Evolutionary conservation across 1,140 invertebrate genomes (phyloP).

Genomic region (Atta colombica): DNA sequence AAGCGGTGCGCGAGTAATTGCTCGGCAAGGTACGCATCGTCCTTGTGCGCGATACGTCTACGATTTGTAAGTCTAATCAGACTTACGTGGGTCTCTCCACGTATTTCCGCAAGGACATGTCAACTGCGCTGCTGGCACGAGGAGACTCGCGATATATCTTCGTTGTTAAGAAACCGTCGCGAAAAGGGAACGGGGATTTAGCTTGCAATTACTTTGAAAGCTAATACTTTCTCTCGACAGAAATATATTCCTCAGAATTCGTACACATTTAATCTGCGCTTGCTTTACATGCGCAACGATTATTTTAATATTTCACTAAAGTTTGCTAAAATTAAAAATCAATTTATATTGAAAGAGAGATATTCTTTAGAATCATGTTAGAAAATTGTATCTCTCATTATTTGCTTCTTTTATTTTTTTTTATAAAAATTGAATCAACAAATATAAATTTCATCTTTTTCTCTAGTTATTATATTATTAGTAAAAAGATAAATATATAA

Average conservation of each 20-base stretch:
- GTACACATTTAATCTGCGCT: not conserved
- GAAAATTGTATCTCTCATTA: not conserved
- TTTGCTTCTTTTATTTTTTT: not conserved
- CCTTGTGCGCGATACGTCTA: slow-evolving; percentile 54
- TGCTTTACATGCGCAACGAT: not conserved
- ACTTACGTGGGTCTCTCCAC: slow-evolving; percentile 38
- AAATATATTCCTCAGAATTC: slow-evolving; percentile 6
- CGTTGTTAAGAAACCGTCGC: slow-evolving; percentile 43
- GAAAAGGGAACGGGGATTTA: slow-evolving; percentile 1
- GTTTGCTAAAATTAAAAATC: not conserved
- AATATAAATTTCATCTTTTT: not conserved
- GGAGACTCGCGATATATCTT: slow-evolving; percentile 52
- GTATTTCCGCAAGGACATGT: slow-evolving; percentile 57
- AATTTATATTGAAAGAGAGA: not conserved
- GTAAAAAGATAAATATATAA: not conserved
- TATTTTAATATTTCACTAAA: not conserved
- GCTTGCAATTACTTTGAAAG: slow-evolving; percentile 53
- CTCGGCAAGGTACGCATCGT: slow-evolving; percentile 38
- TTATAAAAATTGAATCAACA: not conserved
- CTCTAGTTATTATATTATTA: not conserved
- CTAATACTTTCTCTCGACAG: slow-evolving; percentile 42
- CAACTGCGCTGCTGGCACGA: slow-evolving; percentile 23
- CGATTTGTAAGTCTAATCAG: slow-evolving; percentile 63
- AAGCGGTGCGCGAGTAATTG: slow-evolving; percentile 51
- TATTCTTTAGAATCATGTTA: not conserved